phyloP scores from a whole-genome alignment of 2,888 invertebrate genomes.

The Pyrrhia umbra region DNA sequence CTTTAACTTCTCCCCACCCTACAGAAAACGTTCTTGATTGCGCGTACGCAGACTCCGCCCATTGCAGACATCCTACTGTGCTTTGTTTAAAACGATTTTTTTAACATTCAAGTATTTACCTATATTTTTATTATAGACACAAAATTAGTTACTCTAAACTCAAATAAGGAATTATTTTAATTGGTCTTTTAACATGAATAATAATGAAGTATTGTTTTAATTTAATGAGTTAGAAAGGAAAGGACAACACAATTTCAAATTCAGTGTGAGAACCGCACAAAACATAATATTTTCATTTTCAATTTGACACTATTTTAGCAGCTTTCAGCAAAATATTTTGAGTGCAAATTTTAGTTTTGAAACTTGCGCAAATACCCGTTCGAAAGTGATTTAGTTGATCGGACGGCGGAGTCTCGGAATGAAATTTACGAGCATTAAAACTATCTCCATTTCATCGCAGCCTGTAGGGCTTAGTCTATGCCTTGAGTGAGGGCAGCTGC shows the following conservation, averaged over 20 bases:
- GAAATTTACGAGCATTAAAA: conserved; percentile 89
- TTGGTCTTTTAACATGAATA: too few relatives aligned
- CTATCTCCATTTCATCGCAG: conserved; percentile 86
- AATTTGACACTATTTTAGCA: conserved; percentile 6
- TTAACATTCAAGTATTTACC: conserved; percentile 73
- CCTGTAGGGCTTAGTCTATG: conserved; percentile 78
- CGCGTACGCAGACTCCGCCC: conserved; percentile 82
- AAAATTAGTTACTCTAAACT: conserved; percentile 45
- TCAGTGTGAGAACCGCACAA: neutral
- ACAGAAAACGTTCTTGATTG: conserved; percentile 60
- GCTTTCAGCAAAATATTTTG: conserved; percentile 49
- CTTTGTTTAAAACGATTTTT: conserved; percentile 76
- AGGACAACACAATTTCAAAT: neutral
- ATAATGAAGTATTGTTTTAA: neutral
- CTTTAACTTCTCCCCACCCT: conserved; percentile 64
- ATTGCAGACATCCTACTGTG: conserved; percentile 77
- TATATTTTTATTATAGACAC: conserved; percentile 47
- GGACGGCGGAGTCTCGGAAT: conserved; percentile 79
- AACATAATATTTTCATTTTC: neutral
- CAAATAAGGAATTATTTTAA: conserved; percentile 33
- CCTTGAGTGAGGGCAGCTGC: conserved; percentile 80
- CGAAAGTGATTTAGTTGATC: conserved; percentile 84
- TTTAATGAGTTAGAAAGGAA: neutral
- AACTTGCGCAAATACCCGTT: conserved; percentile 79
- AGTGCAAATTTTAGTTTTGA: conserved; percentile 72